These are phyloP conservation scores for Urocyon cinereoargenteus DNA, from an alignment of 2,797 vertebrate genomes.

Conservation along the genomic window DNA sequence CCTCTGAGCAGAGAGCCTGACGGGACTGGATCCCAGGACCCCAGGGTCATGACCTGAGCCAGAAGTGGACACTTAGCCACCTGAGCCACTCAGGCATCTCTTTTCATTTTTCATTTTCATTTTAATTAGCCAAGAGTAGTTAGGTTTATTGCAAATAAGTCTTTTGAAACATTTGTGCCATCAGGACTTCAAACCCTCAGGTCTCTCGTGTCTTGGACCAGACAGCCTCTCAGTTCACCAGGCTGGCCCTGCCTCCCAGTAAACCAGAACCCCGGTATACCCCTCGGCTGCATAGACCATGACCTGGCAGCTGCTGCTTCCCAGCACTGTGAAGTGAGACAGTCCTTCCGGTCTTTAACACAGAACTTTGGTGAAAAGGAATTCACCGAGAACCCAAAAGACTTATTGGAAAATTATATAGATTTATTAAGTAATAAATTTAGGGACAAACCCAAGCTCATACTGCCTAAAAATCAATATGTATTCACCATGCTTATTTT, in stretches of 20 bases:
- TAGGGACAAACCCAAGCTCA: not conserved
- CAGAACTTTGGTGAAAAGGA: not conserved
- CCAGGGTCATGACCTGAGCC: not conserved
- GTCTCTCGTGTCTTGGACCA: too few relatives aligned
- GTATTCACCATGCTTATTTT: not conserved
- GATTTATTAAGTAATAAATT: not conserved
- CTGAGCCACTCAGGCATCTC: not conserved
- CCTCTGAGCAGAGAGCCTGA: not conserved
- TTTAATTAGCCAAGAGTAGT: not conserved
- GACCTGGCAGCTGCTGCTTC: not conserved
- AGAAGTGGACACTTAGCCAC: not conserved
- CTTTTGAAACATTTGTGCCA: not conserved
- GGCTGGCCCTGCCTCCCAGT: not conserved
- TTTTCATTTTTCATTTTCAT: not conserved
- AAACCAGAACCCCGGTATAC: rapidly evolving
- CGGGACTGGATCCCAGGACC: not conserved
- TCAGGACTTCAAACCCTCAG: not conserved
- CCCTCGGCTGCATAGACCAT: rapidly evolving
- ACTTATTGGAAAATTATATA: not conserved
- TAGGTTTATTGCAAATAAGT: not conserved
- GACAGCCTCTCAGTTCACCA: too few relatives aligned
- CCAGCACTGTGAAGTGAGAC: not conserved
- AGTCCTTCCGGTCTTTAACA: not conserved
- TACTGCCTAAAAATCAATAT: not conserved
- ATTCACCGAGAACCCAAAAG: not conserved